These are phyloP conservation scores for Spondyliosoma cantharus DNA, from an alignment of 2,797 vertebrate genomes.

Conservation along the genomic window DNA sequence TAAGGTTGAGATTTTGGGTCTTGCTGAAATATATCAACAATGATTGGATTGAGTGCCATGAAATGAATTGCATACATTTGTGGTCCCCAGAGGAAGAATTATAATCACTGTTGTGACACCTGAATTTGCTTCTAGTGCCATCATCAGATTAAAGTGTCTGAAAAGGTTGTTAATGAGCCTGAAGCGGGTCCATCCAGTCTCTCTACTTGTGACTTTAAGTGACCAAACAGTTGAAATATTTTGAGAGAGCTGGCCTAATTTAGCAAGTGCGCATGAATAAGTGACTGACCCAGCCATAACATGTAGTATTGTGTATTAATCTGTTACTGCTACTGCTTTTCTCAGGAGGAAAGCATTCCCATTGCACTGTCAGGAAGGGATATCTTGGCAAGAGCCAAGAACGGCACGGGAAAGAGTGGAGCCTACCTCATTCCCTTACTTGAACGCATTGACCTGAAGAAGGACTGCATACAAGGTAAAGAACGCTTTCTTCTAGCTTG, in stretches of 20 bases:
- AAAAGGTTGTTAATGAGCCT: background rate
- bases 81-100: background rate
- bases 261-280: background rate
- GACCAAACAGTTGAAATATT: background rate
- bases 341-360: conserved; percentile 99
- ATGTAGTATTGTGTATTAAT: background rate
- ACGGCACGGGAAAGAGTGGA: conserved; percentile 99
- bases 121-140: background rate
- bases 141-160: background rate
- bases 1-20: background rate
- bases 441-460: conserved; percentile 99
- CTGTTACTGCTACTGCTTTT: background rate
- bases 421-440: conserved; percentile 99
- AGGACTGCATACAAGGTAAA: conserved; percentile 98
- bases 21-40: background rate
- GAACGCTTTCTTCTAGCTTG: conserved; percentile 17
- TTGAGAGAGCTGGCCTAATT: background rate
- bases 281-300: background rate
- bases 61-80: background rate
- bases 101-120: background rate
- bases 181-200: background rate
- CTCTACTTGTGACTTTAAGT: background rate
- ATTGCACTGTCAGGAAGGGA: conserved; percentile 99
- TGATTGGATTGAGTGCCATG: background rate
- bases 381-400: conserved; percentile 99